Evolutionary conservation across 2,888 invertebrate species (phyloP).

Genomic region (Acanthosepion lycidas): DNA sequence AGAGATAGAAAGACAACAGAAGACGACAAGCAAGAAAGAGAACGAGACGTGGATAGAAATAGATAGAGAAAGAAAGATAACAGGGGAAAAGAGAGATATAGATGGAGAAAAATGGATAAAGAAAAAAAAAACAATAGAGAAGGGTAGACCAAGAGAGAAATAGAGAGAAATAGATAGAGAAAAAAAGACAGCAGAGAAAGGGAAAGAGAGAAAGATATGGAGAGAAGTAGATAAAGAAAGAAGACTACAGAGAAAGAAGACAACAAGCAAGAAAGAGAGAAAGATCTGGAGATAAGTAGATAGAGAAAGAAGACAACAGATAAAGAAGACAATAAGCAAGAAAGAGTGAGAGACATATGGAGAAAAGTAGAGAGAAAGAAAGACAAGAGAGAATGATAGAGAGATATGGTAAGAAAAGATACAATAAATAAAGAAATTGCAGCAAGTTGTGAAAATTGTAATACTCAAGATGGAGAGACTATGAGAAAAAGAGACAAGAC

Average conservation of each 20-base stretch:
- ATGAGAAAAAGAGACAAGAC: neutral
- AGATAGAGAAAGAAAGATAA: neutral
- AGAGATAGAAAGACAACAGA: neutral
- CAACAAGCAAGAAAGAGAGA: neutral
- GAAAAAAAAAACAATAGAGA: fast-evolving
- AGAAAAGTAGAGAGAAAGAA: no score
- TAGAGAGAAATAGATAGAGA: neutral
- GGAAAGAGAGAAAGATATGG: neutral
- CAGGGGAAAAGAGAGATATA: neutral
- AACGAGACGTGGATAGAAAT: neutral
- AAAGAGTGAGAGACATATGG: no score
- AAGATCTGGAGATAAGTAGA: neutral
- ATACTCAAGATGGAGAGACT: neutral
- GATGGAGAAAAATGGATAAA: neutral
- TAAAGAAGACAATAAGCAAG: neutral
- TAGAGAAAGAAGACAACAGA: neutral
- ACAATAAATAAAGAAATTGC: no score
- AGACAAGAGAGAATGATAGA: no score
- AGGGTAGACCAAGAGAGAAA: neutral
- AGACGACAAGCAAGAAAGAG: neutral
- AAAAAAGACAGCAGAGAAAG: neutral
- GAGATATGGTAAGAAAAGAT: no score
- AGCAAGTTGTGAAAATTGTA: no score
- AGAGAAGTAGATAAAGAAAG: neutral
- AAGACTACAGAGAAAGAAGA: neutral